A percentile compares a stretch with the other conserved stretches of the same genome.
These are phyloP conservation scores for Aurelia sp. DNA, from an alignment of 30 jellyfish, hydroid and myxozoan genomes.

Conservation along the genomic window DNA sequence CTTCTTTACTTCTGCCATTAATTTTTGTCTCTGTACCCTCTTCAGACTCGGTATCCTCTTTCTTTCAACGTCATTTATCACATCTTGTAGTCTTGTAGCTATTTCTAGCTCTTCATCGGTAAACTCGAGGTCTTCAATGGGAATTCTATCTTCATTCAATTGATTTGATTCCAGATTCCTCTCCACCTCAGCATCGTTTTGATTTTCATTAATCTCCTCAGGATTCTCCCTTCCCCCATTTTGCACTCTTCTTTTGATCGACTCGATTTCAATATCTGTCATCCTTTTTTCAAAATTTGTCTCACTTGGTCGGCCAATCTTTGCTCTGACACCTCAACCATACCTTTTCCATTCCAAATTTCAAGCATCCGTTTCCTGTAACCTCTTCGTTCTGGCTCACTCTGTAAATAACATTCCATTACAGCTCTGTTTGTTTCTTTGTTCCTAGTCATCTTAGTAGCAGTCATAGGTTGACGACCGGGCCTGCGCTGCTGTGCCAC, in stretches of 20 bases:
- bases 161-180: constrained; percentile 14
- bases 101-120: constrained; percentile 25
- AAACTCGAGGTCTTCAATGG: constrained; percentile 22
- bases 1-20: constrained; percentile 35
- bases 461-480: constrained; percentile 35
- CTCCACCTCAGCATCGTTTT: not conserved
- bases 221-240: constrained; percentile 10
- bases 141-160: constrained; percentile 7
- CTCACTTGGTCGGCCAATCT: constrained; percentile 50
- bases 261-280: constrained; percentile 25
- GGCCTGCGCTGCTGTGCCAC: not conserved
- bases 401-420: constrained; percentile 24
- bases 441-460: constrained; percentile 16
- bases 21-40: constrained; percentile 28
- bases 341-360: constrained; percentile 34
- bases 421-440: constrained; percentile 27
- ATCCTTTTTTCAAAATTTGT: constrained; percentile 1
- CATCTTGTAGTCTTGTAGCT: constrained; percentile 19
- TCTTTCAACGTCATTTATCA: constrained; percentile 21
- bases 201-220: not conserved
- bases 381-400: constrained; percentile 26
- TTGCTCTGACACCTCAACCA: constrained; percentile 28
- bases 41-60: constrained; percentile 32
- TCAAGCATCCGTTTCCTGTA: constrained; percentile 28
- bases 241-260: constrained; percentile 15